Conservation (phyloP, 2,113 vertebrate species). For the Lonchura striata region DNA sequence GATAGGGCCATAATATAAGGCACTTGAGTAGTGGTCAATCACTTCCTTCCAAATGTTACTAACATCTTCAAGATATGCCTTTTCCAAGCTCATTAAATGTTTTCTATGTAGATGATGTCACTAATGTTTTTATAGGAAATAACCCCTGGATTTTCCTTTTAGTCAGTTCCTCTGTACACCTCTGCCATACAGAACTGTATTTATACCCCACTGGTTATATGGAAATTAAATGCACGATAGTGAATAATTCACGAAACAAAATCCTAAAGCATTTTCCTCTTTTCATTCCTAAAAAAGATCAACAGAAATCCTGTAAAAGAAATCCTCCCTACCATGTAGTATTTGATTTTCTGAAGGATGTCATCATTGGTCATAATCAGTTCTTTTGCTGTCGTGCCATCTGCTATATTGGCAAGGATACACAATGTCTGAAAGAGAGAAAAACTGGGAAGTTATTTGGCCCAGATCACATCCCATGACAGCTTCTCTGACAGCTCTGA, state of each 20-base stretch:
- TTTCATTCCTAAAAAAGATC: not conserved
- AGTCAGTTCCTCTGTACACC: not conserved
- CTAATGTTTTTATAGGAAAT: not conserved
- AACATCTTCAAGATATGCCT: not conserved
- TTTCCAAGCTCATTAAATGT: not conserved
- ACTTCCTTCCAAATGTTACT: not conserved
- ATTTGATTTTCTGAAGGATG: constrained; percentile 97
- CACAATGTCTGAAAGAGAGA: constrained; percentile 87
- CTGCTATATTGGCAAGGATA: constrained; percentile 95
- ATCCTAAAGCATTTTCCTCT: not conserved
- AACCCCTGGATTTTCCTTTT: not conserved
- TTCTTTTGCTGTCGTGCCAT: constrained; percentile 95
- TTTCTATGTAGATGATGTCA: not conserved
- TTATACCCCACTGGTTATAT: not conserved
- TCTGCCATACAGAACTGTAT: not conserved
- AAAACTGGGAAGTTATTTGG: not conserved
- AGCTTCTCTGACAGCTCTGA: not conserved
- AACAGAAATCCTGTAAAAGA: not conserved
- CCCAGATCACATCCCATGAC: not conserved
- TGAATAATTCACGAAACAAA: not conserved
- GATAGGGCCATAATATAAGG: not conserved
- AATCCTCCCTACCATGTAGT: constrained; percentile 88
- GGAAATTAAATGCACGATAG: not conserved
- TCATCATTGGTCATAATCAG: constrained; percentile 98
- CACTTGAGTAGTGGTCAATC: not conserved